A percentile compares a stretch with the other conserved stretches of the same genome.
Evolutionary conservation across 2,797 vertebrate species (phyloP).

Genomic region (Danio kyathit): DNA sequence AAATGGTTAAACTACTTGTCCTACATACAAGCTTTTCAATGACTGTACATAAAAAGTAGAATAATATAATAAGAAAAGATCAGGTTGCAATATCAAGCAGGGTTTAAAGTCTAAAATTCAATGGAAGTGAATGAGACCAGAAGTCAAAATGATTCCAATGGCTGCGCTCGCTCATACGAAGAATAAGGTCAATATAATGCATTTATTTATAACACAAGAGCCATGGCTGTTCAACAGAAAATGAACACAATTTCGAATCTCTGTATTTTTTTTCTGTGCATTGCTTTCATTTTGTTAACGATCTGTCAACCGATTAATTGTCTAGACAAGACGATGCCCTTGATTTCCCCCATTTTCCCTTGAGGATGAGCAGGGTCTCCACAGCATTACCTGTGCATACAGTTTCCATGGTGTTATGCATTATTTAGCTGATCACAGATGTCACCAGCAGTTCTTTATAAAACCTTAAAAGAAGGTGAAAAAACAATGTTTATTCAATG

Average conservation of each 20-base stretch:
- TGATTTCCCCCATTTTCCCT: slow-evolving; percentile 25
- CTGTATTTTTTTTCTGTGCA: not conserved
- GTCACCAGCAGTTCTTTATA: slow-evolving; percentile 60
- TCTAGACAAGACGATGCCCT: slow-evolving; percentile 77
- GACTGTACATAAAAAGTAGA: too few relatives aligned
- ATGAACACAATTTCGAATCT: not conserved
- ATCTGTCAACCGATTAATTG: slow-evolving; percentile 67
- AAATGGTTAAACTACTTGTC: too few relatives aligned
- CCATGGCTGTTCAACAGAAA: not conserved
- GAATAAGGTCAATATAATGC: too few relatives aligned
- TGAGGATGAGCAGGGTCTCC: slow-evolving; percentile 61
- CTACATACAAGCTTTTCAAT: too few relatives aligned
- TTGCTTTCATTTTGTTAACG: slow-evolving; percentile 72
- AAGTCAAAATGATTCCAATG: too few relatives aligned
- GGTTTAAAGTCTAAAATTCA: too few relatives aligned
- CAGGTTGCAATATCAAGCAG: too few relatives aligned
- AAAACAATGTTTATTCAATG: not conserved
- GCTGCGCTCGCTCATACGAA: too few relatives aligned
- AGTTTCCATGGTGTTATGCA: slow-evolving; percentile 77
- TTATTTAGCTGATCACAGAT: slow-evolving; percentile 66
- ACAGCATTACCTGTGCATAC: slow-evolving; percentile 62
- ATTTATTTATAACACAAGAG: too few relatives aligned
- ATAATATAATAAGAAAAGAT: too few relatives aligned
- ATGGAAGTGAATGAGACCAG: too few relatives aligned
- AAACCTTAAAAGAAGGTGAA: slow-evolving; percentile 33